Percentiles rank a stretch among this genome's conserved stretches.
These are phyloP conservation scores for Crossaster papposus DNA, from an alignment of 53 echinoderm and acorn worm genomes.

Conservation along the genomic window DNA sequence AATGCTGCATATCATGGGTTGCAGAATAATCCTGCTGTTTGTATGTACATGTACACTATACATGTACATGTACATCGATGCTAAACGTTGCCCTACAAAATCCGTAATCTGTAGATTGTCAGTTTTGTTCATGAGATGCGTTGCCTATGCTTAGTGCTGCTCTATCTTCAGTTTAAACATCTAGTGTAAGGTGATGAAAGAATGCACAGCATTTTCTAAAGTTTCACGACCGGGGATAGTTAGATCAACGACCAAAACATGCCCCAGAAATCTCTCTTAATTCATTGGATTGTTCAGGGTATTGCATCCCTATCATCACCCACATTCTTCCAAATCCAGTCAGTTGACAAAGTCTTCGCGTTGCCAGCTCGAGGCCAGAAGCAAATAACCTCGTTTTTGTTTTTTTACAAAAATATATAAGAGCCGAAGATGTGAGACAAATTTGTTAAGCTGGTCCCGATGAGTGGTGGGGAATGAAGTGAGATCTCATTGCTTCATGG, in stretches of 20 bases:
- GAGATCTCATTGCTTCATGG: neutral
- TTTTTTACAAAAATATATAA: neutral
- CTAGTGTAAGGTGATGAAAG: constrained; percentile 20
- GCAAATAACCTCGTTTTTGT: neutral
- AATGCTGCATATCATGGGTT: neutral
- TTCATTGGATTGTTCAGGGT: neutral
- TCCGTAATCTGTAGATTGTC: neutral
- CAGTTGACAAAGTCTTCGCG: neutral
- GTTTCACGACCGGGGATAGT: neutral
- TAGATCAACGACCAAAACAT: neutral
- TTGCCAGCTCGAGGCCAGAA: neutral
- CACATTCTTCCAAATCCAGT: constrained; percentile 8
- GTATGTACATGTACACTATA: neutral
- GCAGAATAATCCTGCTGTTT: neutral
- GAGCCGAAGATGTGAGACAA: neutral
- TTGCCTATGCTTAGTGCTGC: neutral
- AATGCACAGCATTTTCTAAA: neutral
- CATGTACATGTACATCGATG: neutral
- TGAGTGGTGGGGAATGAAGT: neutral
- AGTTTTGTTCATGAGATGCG: neutral
- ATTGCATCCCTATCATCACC: constrained; percentile 10
- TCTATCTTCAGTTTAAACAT: neutral
- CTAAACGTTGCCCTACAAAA: neutral
- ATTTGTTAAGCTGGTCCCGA: neutral
- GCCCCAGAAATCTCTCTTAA: neutral